A percentile compares a stretch with the other conserved stretches of the same genome.
Evolutionary conservation across 2,113 vertebrate genomes (phyloP).

Genomic region (Arvicanthis niloticus): DNA sequence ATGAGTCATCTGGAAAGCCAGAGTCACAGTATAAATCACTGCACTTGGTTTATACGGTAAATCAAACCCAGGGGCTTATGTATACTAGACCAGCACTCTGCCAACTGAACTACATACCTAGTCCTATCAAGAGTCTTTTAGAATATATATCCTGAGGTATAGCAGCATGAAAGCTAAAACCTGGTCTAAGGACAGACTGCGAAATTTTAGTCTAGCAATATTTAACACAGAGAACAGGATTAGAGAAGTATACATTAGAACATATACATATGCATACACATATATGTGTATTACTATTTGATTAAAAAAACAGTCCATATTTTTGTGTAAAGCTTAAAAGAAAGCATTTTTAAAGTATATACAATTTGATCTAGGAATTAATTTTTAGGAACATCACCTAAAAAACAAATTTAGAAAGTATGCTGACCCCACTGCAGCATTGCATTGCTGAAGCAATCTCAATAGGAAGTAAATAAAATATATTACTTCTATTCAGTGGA

Average conservation of each 20-base stretch:
- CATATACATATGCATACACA: background rate
- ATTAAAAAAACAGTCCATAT: background rate
- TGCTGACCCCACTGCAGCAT: background rate
- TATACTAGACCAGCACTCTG: background rate
- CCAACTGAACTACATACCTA: background rate
- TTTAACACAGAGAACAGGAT: background rate
- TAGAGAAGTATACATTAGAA: background rate
- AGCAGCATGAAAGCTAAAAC: background rate
- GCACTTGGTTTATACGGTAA: background rate
- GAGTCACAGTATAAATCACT: background rate
- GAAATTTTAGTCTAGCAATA: conserved; percentile 9
- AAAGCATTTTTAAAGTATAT: conserved; percentile 39
- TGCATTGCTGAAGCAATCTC: background rate
- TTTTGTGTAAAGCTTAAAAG: conserved; percentile 22
- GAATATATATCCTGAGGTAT: background rate
- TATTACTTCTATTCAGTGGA: background rate
- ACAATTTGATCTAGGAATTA: conserved; percentile 33
- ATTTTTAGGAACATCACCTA: conserved; percentile 31
- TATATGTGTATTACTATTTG: background rate
- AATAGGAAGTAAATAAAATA: background rate
- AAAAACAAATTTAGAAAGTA: background rate
- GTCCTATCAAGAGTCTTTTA: background rate
- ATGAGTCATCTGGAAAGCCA: background rate
- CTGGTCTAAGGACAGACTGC: background rate
- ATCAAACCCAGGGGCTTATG: too few relatives aligned